These are phyloP conservation scores for Trachelus tabidus DNA, from an alignment of 2,888 invertebrate species.

Conservation along the genomic window DNA sequence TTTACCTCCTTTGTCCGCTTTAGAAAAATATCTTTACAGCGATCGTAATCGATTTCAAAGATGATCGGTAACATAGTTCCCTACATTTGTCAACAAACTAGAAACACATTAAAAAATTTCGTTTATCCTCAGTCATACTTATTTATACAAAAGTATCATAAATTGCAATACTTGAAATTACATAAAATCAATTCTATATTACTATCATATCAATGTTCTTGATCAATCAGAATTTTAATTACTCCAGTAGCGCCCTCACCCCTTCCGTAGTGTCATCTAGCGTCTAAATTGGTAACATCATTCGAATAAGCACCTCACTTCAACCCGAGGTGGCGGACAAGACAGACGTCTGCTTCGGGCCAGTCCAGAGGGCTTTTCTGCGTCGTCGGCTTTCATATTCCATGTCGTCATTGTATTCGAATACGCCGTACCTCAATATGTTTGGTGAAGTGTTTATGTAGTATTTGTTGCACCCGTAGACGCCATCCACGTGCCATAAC, in stretches of 20 bases:
- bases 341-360: not conserved
- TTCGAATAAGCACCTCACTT: conserved; percentile 25
- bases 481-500: conserved; percentile 33
- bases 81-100: not conserved
- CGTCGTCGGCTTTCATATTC: conserved; percentile 13
- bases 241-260: not conserved
- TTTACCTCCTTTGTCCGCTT: not conserved
- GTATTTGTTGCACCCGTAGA: conserved; percentile 49
- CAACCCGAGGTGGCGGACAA: conserved; percentile 7
- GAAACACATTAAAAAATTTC: not conserved
- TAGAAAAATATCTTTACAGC: not conserved
- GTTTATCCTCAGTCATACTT: not conserved
- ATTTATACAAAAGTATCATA: not conserved
- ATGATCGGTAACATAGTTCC: not conserved
- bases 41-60: not conserved
- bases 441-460: conserved; percentile 55
- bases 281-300: not conserved
- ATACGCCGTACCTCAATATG: conserved; percentile 34
- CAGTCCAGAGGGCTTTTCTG: conserved; percentile 13
- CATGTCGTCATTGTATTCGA: conserved; percentile 43
- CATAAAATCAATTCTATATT: not conserved
- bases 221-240: not conserved
- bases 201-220: not conserved
- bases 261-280: not conserved
- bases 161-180: not conserved